Evolutionary conservation across 2,113 vertebrate species (phyloP).

Genomic region (Scalopus aquaticus): DNA sequence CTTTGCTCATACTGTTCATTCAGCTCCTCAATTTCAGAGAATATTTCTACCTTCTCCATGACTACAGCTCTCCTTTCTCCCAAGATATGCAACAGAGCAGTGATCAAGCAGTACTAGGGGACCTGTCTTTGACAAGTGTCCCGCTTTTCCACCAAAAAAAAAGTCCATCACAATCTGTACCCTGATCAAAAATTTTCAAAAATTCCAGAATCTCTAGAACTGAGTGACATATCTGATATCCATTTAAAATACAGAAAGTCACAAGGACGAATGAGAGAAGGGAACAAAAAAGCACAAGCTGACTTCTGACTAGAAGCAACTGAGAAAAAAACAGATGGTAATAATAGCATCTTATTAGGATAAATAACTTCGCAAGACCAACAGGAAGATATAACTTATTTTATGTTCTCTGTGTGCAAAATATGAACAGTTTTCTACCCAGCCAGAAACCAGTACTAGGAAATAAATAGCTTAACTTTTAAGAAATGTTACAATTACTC

Average conservation of each 20-base stretch:
- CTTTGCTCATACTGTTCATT: neutral
- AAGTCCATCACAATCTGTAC: neutral
- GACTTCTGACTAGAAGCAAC: neutral
- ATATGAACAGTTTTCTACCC: neutral
- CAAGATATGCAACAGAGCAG: neutral
- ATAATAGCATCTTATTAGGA: neutral
- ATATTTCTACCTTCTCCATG: neutral
- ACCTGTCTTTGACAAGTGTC: neutral
- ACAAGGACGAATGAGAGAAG: neutral
- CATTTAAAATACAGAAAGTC: neutral
- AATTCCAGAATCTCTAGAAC: neutral
- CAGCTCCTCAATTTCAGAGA: neutral
- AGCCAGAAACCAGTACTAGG: neutral
- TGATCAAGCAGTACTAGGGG: too few species aligned
- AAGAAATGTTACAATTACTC: slow-evolving; percentile 1
- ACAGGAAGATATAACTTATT: neutral
- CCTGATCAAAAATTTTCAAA: neutral
- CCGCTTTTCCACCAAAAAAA: neutral
- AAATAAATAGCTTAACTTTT: slow-evolving; percentile 32
- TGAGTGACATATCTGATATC: neutral
- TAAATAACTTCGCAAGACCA: neutral
- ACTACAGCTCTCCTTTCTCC: neutral
- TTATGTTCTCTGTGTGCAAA: neutral
- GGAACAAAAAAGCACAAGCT: neutral
- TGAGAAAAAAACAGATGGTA: neutral